Conservation (phyloP, 2,888 invertebrate species). For the Ypsolopha scabrella region DNA sequence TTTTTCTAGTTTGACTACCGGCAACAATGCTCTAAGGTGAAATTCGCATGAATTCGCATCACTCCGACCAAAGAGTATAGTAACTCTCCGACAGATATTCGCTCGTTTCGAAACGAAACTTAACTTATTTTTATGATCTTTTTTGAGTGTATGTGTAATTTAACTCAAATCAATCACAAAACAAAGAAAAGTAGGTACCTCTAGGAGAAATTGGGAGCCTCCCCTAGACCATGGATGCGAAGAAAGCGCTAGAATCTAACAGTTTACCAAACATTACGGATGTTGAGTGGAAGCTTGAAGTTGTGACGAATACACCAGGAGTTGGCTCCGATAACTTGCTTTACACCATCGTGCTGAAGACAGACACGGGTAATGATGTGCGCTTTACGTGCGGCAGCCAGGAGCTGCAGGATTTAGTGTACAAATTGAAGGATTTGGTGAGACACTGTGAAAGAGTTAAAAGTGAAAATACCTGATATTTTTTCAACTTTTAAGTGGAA, state of each 20-base stretch:
- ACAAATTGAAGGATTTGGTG: slow-evolving; percentile 74
- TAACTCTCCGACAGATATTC: too few relatives aligned
- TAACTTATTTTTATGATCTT: too few relatives aligned
- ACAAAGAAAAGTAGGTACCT: not conserved
- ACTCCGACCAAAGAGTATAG: too few relatives aligned
- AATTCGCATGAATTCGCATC: too few relatives aligned
- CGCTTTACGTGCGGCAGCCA: slow-evolving; percentile 73
- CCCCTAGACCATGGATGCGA: not conserved
- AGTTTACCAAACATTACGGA: slow-evolving; percentile 66
- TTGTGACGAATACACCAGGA: slow-evolving; percentile 47
- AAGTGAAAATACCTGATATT: slow-evolving; percentile 23
- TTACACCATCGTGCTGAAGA: slow-evolving; percentile 53
- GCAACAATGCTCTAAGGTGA: too few relatives aligned
- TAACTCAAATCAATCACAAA: not conserved
- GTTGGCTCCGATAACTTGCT: slow-evolving; percentile 51
- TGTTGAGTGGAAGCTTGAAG: slow-evolving; percentile 73
- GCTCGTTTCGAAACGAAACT: too few relatives aligned
- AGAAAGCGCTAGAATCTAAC: not conserved
- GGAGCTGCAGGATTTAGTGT: slow-evolving; percentile 75
- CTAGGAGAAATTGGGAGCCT: too few relatives aligned
- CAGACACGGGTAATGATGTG: slow-evolving; percentile 52
- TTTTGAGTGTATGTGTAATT: too few relatives aligned
- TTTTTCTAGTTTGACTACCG: too few relatives aligned
- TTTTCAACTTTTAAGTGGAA: too few relatives aligned
- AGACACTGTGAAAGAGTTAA: slow-evolving; percentile 72